Base-by-base conservation (phyloP, 2,797 vertebrate genomes). In the Muscicapa striata region DNA sequence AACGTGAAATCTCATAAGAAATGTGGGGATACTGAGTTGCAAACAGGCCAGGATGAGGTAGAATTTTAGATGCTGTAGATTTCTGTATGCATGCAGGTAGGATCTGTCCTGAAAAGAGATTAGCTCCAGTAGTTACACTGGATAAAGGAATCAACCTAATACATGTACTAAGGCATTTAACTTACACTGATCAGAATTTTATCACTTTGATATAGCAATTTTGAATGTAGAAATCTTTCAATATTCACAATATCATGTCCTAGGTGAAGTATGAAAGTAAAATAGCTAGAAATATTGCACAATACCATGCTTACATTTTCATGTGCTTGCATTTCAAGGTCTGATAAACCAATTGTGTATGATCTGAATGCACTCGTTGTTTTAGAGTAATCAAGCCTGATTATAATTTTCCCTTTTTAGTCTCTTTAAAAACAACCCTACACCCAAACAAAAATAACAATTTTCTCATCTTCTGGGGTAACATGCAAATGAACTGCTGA, bases 341-440 rank as follows among this genome's bases (percentile, higher is more conserved):
- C 67, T 64, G 48, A 87, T 83, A 87, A 85, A 54, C 30, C 67
- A 22, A 76, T 85, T 79, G 41, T 67, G 6, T 74, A 48, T 77
- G 16, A 83, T 80, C 45, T 80, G 79, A 83, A 80, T 41, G 34
- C 11, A 45, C 21, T 10, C 0, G 0, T 90, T 93, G 51, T 89
- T 95, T 85, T 75, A 85, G 52, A 80, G 38, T 57, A 91, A 85
- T 95, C 78, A 87, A 72, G 26, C 32, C 66, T 92, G 72, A 72
- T 91, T 93, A 58, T 55, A 89, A 58, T 80, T 87, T 90, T 62
- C 24, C 16, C 23, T 74, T 87, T 87, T 78, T 89, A 80, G 32
- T 78, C n/a, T 91, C 68, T 46, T 87, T 84, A 52, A 87, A 93
- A 94, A 38, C 32, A 87, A 67, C 32, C 41, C 34, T 57, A 87